phyloP scores from a whole-genome alignment of 2,888 invertebrate species.

The Nebria salina region DNA sequence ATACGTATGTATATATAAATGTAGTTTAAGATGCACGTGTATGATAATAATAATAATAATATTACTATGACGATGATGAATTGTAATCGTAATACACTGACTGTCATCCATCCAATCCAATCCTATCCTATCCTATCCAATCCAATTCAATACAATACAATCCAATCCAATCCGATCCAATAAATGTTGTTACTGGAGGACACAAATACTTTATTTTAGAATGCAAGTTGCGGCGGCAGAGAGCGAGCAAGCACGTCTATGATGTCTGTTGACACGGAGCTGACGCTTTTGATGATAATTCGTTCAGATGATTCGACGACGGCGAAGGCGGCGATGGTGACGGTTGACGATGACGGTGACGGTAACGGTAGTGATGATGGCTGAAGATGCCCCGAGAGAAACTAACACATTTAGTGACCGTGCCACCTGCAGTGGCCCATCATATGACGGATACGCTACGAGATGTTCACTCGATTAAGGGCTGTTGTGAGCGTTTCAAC shows the following conservation, averaged over 20 bases:
- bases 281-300: slow-evolving; percentile 24
- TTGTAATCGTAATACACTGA: slow-evolving; percentile 9
- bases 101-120: slow-evolving; percentile 17
- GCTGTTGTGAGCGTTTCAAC: slow-evolving; percentile 35
- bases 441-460: slow-evolving; percentile 26
- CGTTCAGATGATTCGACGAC: slow-evolving; percentile 35
- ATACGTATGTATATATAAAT: background rate
- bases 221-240: slow-evolving; percentile 27
- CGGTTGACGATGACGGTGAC: slow-evolving; percentile 59
- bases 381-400: slow-evolving; percentile 62
- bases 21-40: slow-evolving; percentile 16
- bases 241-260: slow-evolving; percentile 41
- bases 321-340: slow-evolving; percentile 53
- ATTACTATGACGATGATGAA: background rate
- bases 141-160: too few species aligned
- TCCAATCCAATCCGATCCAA: too few species aligned
- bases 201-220: slow-evolving; percentile 38
- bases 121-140: too few species aligned
- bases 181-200: slow-evolving; percentile 30
- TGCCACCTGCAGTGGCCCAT: slow-evolving; percentile 54
- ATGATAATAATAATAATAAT: background rate
- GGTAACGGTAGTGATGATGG: slow-evolving; percentile 60
- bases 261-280: slow-evolving; percentile 44
- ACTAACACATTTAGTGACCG: slow-evolving; percentile 56
- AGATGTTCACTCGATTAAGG: slow-evolving; percentile 19